Conservation (phyloP, 2,888 invertebrate species). For the Machimus atricapillus region DNA sequence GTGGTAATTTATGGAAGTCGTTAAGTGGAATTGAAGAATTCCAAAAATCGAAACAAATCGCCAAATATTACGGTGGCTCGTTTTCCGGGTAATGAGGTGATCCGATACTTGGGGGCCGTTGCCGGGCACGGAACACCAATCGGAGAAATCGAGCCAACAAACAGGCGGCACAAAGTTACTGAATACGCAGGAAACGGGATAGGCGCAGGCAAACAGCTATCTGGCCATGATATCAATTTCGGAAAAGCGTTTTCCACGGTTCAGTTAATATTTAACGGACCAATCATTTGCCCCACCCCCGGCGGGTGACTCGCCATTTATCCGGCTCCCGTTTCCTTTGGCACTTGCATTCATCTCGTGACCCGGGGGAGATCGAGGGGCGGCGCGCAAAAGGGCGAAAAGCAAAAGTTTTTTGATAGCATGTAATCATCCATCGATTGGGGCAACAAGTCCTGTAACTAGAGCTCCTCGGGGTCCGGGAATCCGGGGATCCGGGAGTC, state of each 20-base stretch:
- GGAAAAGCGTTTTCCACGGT: not conserved
- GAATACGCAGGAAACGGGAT: not conserved
- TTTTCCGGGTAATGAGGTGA: not conserved
- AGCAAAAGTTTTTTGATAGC: not conserved
- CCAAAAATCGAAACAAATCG: not conserved
- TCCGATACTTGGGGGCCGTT: not conserved
- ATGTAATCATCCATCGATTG: not conserved
- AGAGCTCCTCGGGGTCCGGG: not conserved
- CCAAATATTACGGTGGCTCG: not conserved
- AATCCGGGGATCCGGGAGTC: too few relatives aligned
- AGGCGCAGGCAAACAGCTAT: not conserved
- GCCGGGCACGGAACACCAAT: not conserved
- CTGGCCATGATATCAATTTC: not conserved
- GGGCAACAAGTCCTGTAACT: not conserved
- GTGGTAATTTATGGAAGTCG: not conserved
- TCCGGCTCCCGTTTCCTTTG: not conserved
- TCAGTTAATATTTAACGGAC: not conserved
- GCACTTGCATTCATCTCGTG: not conserved
- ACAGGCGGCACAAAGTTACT: not conserved
- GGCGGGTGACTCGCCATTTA: not conserved
- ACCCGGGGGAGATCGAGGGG: not conserved
- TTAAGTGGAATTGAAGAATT: not conserved
- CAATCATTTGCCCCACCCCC: not conserved
- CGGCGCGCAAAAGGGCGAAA: not conserved
- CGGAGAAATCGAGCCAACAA: not conserved